These are phyloP conservation scores for Mechanitis mazaeus DNA, from an alignment of 2,888 invertebrate species.

Conservation along the genomic window DNA sequence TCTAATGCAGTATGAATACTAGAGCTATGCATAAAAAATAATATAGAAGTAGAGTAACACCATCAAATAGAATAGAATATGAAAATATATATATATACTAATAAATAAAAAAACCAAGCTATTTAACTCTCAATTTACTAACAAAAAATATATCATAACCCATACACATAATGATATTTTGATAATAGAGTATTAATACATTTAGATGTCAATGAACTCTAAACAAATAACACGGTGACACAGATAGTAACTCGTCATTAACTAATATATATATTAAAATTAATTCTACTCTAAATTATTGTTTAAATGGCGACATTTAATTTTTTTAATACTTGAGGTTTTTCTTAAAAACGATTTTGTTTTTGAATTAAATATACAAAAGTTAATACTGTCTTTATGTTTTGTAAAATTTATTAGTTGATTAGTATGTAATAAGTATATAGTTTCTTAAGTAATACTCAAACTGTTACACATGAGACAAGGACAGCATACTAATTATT, in stretches of 20 bases:
- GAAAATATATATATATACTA: too few species aligned
- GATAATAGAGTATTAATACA: constrained; percentile 36
- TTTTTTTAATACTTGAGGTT: too few species aligned
- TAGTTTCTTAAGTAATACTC: background rate
- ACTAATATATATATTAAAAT: background rate
- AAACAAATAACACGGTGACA: constrained; percentile 65
- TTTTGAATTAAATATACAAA: background rate
- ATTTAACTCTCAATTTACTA: too few species aligned
- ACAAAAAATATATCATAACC: background rate
- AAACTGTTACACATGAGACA: constrained; percentile 3
- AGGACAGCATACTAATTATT: constrained; percentile 3
- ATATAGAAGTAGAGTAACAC: background rate
- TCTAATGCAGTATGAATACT: constrained; percentile 25
- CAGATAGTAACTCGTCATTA: constrained; percentile 33
- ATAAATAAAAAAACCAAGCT: too few species aligned
- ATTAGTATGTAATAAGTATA: too few species aligned
- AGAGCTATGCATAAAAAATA: constrained; percentile 16
- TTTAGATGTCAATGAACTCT: constrained; percentile 53
- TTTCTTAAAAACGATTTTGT: too few species aligned
- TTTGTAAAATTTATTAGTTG: too few species aligned
- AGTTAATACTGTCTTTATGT: background rate
- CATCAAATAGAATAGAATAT: too few species aligned
- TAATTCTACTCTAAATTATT: too few species aligned
- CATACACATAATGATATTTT: background rate
- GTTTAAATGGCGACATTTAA: too few species aligned